Percentiles rank a stretch among this genome's conserved stretches.
phyloP scores from a whole-genome alignment of 2,797 vertebrate genomes.

The Streptopelia turtur region DNA sequence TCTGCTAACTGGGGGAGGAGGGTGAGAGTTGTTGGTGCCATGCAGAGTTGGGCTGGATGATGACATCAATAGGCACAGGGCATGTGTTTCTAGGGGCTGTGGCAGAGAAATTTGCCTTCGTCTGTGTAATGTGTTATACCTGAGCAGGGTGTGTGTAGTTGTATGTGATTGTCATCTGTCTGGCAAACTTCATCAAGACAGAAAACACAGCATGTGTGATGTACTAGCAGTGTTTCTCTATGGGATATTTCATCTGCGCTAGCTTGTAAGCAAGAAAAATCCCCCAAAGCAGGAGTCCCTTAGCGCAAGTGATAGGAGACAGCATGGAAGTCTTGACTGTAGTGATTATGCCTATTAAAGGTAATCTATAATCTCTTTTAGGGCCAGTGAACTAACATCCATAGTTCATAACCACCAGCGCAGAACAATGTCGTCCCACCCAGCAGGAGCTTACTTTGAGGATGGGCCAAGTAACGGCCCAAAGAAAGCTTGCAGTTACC shows the following conservation, averaged over 20 bases:
- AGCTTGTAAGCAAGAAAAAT: background rate
- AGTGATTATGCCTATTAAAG: background rate
- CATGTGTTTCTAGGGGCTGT: background rate
- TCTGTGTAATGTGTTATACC: fast-evolving
- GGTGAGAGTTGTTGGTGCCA: background rate
- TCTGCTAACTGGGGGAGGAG: background rate
- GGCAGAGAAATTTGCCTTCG: background rate
- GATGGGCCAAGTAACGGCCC: background rate
- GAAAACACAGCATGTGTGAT: fast-evolving
- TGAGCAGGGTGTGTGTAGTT: fast-evolving
- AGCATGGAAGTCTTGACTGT: background rate
- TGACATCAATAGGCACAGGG: background rate
- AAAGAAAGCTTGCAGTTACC: background rate
- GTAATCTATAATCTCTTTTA: background rate
- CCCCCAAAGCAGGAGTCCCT: background rate
- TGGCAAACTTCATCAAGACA: background rate
- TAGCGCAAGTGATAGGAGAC: background rate
- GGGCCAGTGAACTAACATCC: background rate
- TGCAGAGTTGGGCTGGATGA: background rate
- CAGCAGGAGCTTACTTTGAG: background rate
- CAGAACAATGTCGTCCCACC: fast-evolving
- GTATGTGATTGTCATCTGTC: fast-evolving
- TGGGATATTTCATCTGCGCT: fast-evolving
- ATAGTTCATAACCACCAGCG: fast-evolving
- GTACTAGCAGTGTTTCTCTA: fast-evolving